Conservation (phyloP, 2,888 invertebrate species). For the Polylopha cassiicola region DNA sequence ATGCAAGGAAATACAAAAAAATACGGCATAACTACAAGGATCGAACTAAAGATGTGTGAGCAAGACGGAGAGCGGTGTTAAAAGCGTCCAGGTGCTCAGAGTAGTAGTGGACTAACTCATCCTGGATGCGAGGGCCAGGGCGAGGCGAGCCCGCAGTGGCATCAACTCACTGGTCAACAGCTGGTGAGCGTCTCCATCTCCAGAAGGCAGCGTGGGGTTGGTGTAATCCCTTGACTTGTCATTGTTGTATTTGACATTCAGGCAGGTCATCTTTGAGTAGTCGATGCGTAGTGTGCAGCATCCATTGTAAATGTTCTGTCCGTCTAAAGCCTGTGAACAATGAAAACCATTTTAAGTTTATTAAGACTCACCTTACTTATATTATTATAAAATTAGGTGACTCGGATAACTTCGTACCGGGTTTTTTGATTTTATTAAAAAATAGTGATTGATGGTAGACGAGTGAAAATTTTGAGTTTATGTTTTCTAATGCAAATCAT, state of each 20-base stretch:
- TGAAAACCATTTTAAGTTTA: slow-evolving; percentile 18
- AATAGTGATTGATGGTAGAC: too few species aligned
- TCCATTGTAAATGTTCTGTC: slow-evolving; percentile 99
- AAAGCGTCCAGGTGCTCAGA: slow-evolving; percentile 64
- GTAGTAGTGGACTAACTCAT: slow-evolving; percentile 80
- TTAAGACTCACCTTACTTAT: too few species aligned
- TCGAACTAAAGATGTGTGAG: slow-evolving; percentile 25
- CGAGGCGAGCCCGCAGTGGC: slow-evolving; percentile 72
- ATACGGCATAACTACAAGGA: slow-evolving; percentile 18
- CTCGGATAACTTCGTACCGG: too few species aligned
- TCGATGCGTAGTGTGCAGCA: slow-evolving; percentile 99
- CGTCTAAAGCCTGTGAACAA: slow-evolving; percentile 89
- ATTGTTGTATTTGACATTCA: slow-evolving; percentile 99
- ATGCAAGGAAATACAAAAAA: slow-evolving; percentile 16
- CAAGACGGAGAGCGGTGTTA: slow-evolving; percentile 45
- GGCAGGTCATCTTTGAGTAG: slow-evolving; percentile 97
- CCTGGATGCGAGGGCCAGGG: slow-evolving; percentile 73
- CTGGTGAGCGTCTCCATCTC: slow-evolving; percentile 84
- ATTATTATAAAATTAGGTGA: too few species aligned
- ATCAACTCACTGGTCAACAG: slow-evolving; percentile 82
- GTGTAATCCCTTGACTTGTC: slow-evolving; percentile 99
- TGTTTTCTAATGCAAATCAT: too few species aligned
- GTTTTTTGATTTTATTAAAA: too few species aligned
- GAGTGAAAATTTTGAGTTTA: too few species aligned
- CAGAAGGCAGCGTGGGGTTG: slow-evolving; percentile 97